Evolutionary conservation across 2,888 invertebrate species (phyloP), one percentile per base, ranked within the genome.

Genomic region (Cheilosia urbana): DNA sequence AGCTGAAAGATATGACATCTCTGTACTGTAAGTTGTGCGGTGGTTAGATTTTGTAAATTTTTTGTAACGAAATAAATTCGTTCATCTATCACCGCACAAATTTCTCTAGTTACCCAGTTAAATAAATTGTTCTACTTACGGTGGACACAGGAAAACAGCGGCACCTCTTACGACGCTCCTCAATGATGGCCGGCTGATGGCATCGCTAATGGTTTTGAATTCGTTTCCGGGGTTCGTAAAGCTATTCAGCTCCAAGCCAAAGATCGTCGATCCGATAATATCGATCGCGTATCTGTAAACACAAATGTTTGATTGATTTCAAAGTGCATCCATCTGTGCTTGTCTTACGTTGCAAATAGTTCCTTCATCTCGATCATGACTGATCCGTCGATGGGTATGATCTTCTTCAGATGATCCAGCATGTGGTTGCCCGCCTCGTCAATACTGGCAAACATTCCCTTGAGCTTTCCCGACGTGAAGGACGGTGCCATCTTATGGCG

Each of bases 401-500:
- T 89, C 69, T 24, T 71, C 57, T 92, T 90, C 7, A 94, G 91
- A 72, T 93, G 93, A 5, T 90, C 89, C 2, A 93, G 89, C 87
- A 95, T 93, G 73, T 94, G 93, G 13, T 93, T 90, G 0, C 94
- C 94, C 65, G 94, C 93, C 11, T 93, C 92, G 60, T 94, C 92
- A 9, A 95, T 93, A 0, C 94, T 93, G 0, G 93, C 92, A 88
- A 94, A 95, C 94, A 95, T 95, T 0, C 92, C 93, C 89, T 94
- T 95, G 42, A 96, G 90, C 90, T 95, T 96, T 7, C 94, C 95
- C 0, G 95, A 93, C 0, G 96, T 94, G 89, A 95, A 96, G 0
- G 95, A 93, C 0, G 96, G 95, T 0, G 95, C 93, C 88, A 96
- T 91, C 89, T 95, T 95, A 0, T 93, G 88, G 6, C 96, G 93